Base-by-base conservation (phyloP, 2,113 vertebrate species). In the Apistogramma diplotaenia region DNA sequence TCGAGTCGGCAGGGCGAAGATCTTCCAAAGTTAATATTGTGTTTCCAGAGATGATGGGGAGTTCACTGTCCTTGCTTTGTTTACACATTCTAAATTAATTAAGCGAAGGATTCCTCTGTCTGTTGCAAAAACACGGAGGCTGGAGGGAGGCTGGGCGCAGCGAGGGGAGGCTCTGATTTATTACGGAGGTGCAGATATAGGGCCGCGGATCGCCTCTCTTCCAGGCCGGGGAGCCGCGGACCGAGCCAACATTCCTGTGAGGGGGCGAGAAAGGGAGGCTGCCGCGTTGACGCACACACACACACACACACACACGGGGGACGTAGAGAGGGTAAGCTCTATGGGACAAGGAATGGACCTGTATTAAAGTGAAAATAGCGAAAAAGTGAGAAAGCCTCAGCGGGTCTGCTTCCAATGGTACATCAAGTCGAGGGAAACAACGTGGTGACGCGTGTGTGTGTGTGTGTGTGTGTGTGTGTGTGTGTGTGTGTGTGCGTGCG, bases 61-160 rank as follows among this genome's bases (percentile, higher is more conserved):
- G 93, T 92, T 89, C 91, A 93, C 91, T 93, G 91, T 94, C 92
- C 89, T 83, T 67, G 81, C 91, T 95, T 94, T 96, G 94, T 94
- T 96, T 95, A 93, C 94, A 92, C 95, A 94, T 92, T 93, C 93
- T 93, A 95, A 93, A 95, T 95, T 95, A 93, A 95, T 95, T 96
- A 96, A 94, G 93, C 87, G 85, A 37, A 92, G 87, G 94, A 95
- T 94, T 94, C 93, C 90, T 94, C 89, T 84, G 92, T 88, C 86
- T 91, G 88, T 82, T 93, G 91, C 87, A 92, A 95, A 95, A 95
- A 96, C 94, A 96, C 77, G 33, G 89, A 79, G 91, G 84, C 83
- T 88, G 75, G 27, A 67, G 84, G 88, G 79, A 79, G 88, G 84
- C 79, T 25, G 85, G 79, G 81, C 85, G 91, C 87, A 77, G 85